Evolutionary conservation across 1,140 invertebrate genomes (phyloP).

Genomic region (Magallana ariakensis): DNA sequence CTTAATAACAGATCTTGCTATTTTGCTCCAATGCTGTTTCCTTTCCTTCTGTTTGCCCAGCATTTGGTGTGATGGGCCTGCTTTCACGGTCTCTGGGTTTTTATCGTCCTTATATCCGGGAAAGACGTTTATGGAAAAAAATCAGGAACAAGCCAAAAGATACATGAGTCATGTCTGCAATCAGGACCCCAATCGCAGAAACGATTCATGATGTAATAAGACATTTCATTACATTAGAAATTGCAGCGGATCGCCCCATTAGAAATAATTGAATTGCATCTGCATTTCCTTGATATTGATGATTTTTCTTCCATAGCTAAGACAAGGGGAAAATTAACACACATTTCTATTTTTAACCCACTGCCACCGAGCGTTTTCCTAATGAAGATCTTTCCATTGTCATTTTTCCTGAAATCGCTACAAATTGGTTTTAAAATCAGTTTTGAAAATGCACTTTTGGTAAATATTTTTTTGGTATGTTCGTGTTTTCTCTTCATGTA

Average conservation of each 20-base stretch:
- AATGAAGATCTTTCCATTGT: no score
- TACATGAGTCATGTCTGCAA: background rate
- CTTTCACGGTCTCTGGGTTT: background rate
- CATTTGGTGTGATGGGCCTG: background rate
- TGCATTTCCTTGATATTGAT: conserved; percentile 12
- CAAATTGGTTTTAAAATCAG: no score
- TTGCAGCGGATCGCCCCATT: conserved; percentile 18
- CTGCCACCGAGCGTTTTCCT: no score
- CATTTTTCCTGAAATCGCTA: no score
- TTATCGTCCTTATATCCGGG: background rate
- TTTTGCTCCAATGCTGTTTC: no score
- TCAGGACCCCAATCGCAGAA: background rate
- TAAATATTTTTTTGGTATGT: no score
- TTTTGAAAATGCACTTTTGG: no score
- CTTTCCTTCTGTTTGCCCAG: no score
- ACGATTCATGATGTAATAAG: conserved; percentile 7
- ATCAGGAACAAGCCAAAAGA: background rate
- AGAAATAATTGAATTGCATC: conserved; percentile 31
- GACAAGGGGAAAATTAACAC: background rate
- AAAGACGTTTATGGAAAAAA: background rate
- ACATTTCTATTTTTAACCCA: no score
- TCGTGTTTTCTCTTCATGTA: no score
- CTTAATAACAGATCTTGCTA: no score
- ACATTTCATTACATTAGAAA: conserved; percentile 28
- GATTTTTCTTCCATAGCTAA: background rate